A percentile compares a stretch with the other conserved stretches of the same genome.
Evolutionary conservation across 1,140 invertebrate species (phyloP).

Genomic region (Lepidostoma basale): DNA sequence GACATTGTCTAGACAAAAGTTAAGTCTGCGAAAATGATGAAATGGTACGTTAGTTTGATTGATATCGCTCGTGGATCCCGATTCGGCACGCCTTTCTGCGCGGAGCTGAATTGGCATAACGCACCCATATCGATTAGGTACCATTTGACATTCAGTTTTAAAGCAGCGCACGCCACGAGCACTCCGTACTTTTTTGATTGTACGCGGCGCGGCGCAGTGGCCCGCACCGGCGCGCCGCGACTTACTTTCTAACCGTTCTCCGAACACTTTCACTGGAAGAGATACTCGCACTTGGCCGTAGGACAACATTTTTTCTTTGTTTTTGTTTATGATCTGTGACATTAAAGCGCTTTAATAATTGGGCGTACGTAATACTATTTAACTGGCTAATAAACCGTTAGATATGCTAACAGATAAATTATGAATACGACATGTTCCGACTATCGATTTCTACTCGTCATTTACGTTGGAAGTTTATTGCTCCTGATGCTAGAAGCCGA

Average conservation of each 20-base stretch:
- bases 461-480: too few relatives aligned
- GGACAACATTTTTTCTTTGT: slow-evolving; percentile 22
- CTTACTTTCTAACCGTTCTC: slow-evolving; percentile 12
- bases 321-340: slow-evolving; percentile 3
- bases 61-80: slow-evolving; percentile 5
- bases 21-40: too few relatives aligned
- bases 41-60: too few relatives aligned
- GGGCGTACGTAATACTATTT: background rate
- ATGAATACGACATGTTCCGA: background rate
- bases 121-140: slow-evolving; percentile 15
- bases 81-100: slow-evolving; percentile 1
- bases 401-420: background rate
- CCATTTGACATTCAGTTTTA: slow-evolving; percentile 9
- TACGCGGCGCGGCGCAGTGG: background rate
- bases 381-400: background rate
- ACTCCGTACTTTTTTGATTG: background rate
- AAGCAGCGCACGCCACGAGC: background rate
- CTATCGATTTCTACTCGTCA: background rate
- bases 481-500: too few relatives aligned
- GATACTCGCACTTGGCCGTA: slow-evolving; percentile 12
- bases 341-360: background rate
- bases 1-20: too few relatives aligned
- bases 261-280: slow-evolving; percentile 16
- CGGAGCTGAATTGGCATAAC: background rate
- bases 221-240: background rate